phyloP scores from a whole-genome alignment of 2,797 vertebrate species.

The Chiloscyllium punctatum region DNA sequence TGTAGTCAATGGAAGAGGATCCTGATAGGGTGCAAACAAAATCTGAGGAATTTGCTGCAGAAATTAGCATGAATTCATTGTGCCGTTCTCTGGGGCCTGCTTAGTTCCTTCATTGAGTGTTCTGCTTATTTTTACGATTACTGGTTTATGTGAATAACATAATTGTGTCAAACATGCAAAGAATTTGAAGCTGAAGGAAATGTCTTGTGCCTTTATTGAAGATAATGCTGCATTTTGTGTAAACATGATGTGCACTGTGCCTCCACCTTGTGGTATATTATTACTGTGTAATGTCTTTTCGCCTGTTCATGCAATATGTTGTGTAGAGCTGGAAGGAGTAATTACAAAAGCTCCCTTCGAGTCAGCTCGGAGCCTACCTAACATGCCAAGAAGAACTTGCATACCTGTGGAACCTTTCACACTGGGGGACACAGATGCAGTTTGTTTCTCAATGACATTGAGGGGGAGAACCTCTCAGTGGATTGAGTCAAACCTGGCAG shows the following conservation, averaged over 20 bases:
- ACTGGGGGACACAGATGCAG: not conserved
- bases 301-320: not conserved
- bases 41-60: not conserved
- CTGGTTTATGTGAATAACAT: not conserved
- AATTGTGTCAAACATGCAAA: not conserved
- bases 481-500: not conserved
- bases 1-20: not conserved
- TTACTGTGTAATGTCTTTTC: not conserved
- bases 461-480: not conserved
- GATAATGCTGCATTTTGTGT: not conserved
- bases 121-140: not conserved
- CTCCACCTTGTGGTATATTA: not conserved
- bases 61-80: not conserved
- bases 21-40: not conserved
- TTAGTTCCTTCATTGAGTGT: not conserved
- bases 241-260: not conserved
- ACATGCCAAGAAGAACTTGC: not conserved
- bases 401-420: not conserved
- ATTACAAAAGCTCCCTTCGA: not conserved
- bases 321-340: not conserved
- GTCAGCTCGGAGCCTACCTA: not conserved
- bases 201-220: slow-evolving; percentile 1
- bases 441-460: not conserved
- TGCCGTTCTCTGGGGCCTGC: not conserved
- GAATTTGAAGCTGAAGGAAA: not conserved